These are phyloP conservation scores for Chrysemys picta DNA, from an alignment of 2,113 vertebrate species.

Conservation along the genomic window DNA sequence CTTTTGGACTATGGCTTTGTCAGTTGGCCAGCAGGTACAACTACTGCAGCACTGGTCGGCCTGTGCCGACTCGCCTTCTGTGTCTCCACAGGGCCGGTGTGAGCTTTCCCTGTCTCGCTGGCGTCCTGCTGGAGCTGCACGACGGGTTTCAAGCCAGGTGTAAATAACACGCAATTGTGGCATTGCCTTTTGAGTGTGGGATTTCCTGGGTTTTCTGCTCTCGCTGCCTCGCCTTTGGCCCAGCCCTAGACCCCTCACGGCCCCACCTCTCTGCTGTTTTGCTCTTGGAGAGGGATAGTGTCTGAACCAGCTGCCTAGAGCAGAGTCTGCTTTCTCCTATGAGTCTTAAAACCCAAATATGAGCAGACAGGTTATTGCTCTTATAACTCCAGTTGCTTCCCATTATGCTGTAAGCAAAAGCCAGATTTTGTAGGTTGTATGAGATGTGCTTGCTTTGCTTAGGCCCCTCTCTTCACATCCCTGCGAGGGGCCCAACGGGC, in stretches of 20 bases:
- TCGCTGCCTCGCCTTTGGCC: not conserved
- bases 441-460: not conserved
- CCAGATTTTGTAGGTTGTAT: not conserved
- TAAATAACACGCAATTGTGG: constrained; percentile 42
- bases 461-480: not conserved
- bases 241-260: not conserved
- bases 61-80: not conserved
- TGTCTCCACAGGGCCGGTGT: not conserved
- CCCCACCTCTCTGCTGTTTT: not conserved
- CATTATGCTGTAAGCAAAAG: not conserved
- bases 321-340: not conserved
- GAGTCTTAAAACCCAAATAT: not conserved
- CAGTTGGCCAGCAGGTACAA: constrained; percentile 4
- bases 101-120: constrained; percentile 1
- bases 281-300: not conserved
- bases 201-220: not conserved
- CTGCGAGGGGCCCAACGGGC: not conserved
- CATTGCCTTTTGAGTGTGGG: not conserved
- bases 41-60: not conserved
- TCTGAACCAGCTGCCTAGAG: not conserved
- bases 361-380: not conserved
- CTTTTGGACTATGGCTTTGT: constrained; percentile 8
- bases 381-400: not conserved
- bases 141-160: not conserved
- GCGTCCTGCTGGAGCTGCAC: constrained; percentile 8